Base-by-base conservation (phyloP, 2,113 vertebrate genomes). In the Spheniscus mendiculus region DNA sequence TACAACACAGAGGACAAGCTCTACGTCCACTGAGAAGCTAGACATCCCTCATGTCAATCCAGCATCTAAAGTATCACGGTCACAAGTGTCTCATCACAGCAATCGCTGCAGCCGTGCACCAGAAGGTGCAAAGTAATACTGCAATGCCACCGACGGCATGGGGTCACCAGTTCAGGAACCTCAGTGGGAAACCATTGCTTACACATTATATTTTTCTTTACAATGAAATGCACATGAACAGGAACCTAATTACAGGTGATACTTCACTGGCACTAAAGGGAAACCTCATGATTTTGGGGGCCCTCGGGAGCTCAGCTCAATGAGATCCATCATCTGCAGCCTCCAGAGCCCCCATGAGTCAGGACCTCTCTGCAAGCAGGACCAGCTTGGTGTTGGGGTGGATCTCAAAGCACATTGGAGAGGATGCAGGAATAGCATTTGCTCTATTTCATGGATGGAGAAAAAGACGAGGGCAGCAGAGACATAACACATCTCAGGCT, bases 281-380 rank as follows among this genome's bases (percentile, higher is more conserved):
- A 34, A 77, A 34, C 12, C 11, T 38, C 27, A 11, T 16, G 23
- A 49, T 42, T 49, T 21, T 25, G 12, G 30, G 52, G 11, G 7
- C 12, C 12, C 12, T 67, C 34, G 16, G 26, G 44, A 85, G 15
- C 59, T 62, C 72, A 40, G 47, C 3, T 73, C 9, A 12, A n/a
- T 29, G 20, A 50, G 45, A 62, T 42, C 42, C 6, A 40, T 13
- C 27, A 32, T 21, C 27, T 49, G 21, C 14, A 47, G 14, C 44
- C 44, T 58, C 25, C 17, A 15, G 34, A 40, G 36, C 5, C 18
- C 22, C 10, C 26, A 42, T 0, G 0, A 36, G 52, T 44, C 45
- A 47, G 40, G 36, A 49, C 15, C 5, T 17, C 29, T 19, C 62
- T 76, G 25, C 38, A 61, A 36, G 11, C 9, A 40, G n/a, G 36